Conservation (phyloP, 2,113 vertebrate species). For the Pampusana beccarii region DNA sequence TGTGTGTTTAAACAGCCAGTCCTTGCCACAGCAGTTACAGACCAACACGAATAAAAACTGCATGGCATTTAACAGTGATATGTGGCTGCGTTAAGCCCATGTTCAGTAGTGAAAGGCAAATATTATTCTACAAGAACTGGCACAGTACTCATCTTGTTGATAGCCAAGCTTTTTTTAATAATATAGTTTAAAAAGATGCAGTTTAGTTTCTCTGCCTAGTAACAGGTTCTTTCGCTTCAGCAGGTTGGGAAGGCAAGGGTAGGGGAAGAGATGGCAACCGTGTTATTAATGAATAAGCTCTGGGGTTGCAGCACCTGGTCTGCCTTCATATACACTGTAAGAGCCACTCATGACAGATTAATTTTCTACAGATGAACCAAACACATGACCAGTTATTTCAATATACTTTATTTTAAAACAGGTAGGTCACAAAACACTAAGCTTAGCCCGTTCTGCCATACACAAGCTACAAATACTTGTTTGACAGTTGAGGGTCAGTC, state of each 20-base stretch:
- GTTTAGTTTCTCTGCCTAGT: not conserved
- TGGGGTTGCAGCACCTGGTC: not conserved
- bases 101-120: not conserved
- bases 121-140: not conserved
- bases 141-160: not conserved
- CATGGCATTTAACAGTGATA: not conserved
- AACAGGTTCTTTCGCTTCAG: not conserved
- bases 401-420: constrained; percentile 82
- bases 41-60: not conserved
- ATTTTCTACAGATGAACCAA: not conserved
- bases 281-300: not conserved
- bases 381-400: constrained; percentile 61
- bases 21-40: not conserved
- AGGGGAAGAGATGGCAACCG: not conserved
- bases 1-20: not conserved
- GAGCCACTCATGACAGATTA: not conserved
- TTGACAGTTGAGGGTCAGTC: constrained; percentile 65
- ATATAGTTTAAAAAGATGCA: not conserved
- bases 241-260: not conserved
- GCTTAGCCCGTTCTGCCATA: constrained; percentile 64
- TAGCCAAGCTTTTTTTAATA: not conserved
- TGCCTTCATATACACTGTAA: not conserved
- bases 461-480: constrained; percentile 85
- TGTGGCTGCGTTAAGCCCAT: not conserved
- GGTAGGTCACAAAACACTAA: constrained; percentile 72